A percentile compares a stretch with the other conserved stretches of the same genome.
Evolutionary conservation across 2,888 invertebrate genomes (phyloP).

Genomic region (Hypselothyrea guttata): DNA sequence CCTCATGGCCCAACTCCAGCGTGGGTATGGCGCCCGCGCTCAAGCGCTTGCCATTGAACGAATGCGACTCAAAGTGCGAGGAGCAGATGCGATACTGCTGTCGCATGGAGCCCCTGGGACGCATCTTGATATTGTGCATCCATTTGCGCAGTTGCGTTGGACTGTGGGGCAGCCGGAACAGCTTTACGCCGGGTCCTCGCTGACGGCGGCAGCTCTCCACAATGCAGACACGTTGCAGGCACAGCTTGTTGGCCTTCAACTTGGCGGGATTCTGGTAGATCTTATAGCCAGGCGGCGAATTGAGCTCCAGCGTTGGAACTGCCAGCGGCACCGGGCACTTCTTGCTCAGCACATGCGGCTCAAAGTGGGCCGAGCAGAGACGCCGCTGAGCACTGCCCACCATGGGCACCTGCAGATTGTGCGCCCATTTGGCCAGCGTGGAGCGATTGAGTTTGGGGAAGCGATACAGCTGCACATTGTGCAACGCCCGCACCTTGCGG

Average conservation of each 20-base stretch:
- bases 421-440: slow-evolving; percentile 78
- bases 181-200: slow-evolving; percentile 70
- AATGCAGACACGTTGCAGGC: slow-evolving; percentile 72
- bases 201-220: slow-evolving; percentile 74
- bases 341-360: slow-evolving; percentile 76
- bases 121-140: slow-evolving; percentile 75
- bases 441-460: slow-evolving; percentile 76
- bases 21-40: slow-evolving; percentile 78
- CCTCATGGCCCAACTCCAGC: slow-evolving; percentile 70
- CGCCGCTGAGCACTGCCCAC: slow-evolving; percentile 76
- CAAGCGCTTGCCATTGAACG: slow-evolving; percentile 75
- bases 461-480: slow-evolving; percentile 76
- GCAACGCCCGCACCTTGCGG: slow-evolving; percentile 72
- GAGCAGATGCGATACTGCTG: slow-evolving; percentile 75
- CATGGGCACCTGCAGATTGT: slow-evolving; percentile 75
- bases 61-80: slow-evolving; percentile 76
- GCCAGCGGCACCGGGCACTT: slow-evolving; percentile 77
- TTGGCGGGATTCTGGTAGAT: slow-evolving; percentile 79
- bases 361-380: slow-evolving; percentile 75
- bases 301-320: slow-evolving; percentile 75
- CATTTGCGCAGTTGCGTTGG: slow-evolving; percentile 72
- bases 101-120: slow-evolving; percentile 64
- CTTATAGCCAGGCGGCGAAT: slow-evolving; percentile 74
- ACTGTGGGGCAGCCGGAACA: slow-evolving; percentile 76
- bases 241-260: slow-evolving; percentile 69